Base-by-base conservation (phyloP, 1,140 invertebrate genomes). In the Zophobas atratus region DNA sequence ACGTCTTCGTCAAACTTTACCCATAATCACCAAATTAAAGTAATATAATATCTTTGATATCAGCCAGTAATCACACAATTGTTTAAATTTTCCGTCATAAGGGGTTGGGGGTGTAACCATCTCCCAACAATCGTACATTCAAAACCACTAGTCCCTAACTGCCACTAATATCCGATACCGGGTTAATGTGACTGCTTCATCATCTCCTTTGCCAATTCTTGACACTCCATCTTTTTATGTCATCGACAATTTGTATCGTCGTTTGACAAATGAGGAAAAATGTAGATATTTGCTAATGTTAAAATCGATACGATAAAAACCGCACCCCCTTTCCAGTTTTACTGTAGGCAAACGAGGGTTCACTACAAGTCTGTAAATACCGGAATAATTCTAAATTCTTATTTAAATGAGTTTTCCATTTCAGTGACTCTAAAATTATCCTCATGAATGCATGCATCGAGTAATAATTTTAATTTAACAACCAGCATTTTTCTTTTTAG, bases 261-360 rank as follows among this genome's bases (percentile, higher is more conserved):
- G 57, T n/a, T 35, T 63, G 57, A 63, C 57, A 63, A 63, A 63
- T 63, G 60, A 20, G 60, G n/a, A n/a, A 67, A 46, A 67, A 67
- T 67, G 41, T 67, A 67, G 60, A 67, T 48, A 67, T 43, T 67
- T 67, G 39, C 60, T 67, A 67, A 67, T 67, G 39, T 67, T 43
- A 67, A 67, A 67, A 67, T 67, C 60, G 60, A 67, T 67, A 67
- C 43, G 6, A 51, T 5, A 67, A 67, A 63, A 67, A 67, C 38
- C 60, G 38, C 60, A 36, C 38, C 39, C 43, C 60, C 49, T 67
- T 67, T 67, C 43, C 60, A 67, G 43, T 67, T 67, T 48, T 20
- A n/a, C 43, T 39, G 57, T 8, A 6, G 49, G 6, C 20, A 2
- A 4, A 6, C 4, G 6, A 53, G 49, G 56, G 56, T 60, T 60